A percentile compares a stretch with the other conserved stretches of the same genome.
phyloP scores from a whole-genome alignment of 1,140 invertebrate genomes.

The Atta cephalotes region DNA sequence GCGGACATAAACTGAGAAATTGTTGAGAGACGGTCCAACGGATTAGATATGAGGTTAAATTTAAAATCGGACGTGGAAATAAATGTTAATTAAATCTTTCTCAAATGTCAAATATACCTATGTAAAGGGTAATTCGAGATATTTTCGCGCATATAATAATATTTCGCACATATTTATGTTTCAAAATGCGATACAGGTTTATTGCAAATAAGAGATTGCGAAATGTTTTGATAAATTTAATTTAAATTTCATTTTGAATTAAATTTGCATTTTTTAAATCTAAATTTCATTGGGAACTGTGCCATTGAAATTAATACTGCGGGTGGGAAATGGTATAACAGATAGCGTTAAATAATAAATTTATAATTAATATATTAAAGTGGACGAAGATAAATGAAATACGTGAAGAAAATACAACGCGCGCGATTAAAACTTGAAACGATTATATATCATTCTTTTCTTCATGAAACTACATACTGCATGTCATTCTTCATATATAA shows the following conservation, averaged over 20 bases:
- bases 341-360: conserved; percentile 39
- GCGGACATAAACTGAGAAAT: not conserved
- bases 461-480: not conserved
- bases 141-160: conserved; percentile 26
- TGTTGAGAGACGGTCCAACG: not conserved
- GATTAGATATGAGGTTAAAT: conserved; percentile 27
- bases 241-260: conserved; percentile 44
- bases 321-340: not conserved
- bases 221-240: conserved; percentile 36
- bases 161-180: conserved; percentile 18
- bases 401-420: not conserved
- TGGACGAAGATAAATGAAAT: conserved; percentile 4
- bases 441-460: not conserved
- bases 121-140: not conserved
- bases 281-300: conserved; percentile 23
- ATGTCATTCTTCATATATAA: not conserved
- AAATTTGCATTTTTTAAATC: conserved; percentile 9
- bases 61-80: not conserved
- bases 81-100: conserved; percentile 36
- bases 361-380: conserved; percentile 37
- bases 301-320: conserved; percentile 17
- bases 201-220: conserved; percentile 7
- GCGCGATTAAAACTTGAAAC: conserved; percentile 3
- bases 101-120: not conserved
- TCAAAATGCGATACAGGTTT: not conserved